A percentile compares a stretch with the other conserved stretches of the same genome.
Evolutionary conservation across 2,888 invertebrate species (phyloP).

Genomic region (Ptychoptera contaminata): DNA sequence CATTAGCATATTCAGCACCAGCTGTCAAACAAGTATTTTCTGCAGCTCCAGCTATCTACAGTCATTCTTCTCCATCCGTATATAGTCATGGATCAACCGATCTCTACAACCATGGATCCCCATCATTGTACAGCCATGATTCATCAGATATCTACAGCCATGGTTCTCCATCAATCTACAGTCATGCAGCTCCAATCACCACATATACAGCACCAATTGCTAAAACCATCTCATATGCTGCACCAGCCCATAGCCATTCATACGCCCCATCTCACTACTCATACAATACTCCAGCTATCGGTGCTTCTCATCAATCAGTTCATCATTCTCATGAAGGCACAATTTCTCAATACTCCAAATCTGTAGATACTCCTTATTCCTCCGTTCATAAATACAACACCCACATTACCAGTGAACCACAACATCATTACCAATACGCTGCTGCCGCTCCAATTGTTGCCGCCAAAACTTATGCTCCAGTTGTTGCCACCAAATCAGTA

Average conservation of each 20-base stretch:
- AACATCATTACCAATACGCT: slow-evolving; percentile 15
- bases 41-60: not conserved
- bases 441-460: slow-evolving; percentile 22
- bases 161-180: not conserved
- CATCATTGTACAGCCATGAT: not conserved
- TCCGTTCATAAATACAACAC: slow-evolving; percentile 9
- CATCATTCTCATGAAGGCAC: slow-evolving; percentile 6
- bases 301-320: slow-evolving; percentile 6
- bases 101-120: not conserved
- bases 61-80: slow-evolving; percentile 1
- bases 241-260: slow-evolving; percentile 1
- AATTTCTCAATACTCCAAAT: slow-evolving; percentile 8
- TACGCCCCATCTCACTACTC: not conserved
- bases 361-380: slow-evolving; percentile 8
- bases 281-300: slow-evolving; percentile 1
- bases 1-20: not conserved
- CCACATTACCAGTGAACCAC: slow-evolving; percentile 2
- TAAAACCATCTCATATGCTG: not conserved
- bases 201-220: not conserved
- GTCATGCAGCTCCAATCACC: not conserved
- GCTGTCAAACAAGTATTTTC: not conserved
- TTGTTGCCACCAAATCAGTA: slow-evolving; percentile 22
- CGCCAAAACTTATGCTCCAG: slow-evolving; percentile 18
- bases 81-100: not conserved
- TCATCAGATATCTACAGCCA: not conserved